Evolutionary conservation across 2,888 invertebrate species (phyloP).

Genomic region (Ormia ochracea): DNA sequence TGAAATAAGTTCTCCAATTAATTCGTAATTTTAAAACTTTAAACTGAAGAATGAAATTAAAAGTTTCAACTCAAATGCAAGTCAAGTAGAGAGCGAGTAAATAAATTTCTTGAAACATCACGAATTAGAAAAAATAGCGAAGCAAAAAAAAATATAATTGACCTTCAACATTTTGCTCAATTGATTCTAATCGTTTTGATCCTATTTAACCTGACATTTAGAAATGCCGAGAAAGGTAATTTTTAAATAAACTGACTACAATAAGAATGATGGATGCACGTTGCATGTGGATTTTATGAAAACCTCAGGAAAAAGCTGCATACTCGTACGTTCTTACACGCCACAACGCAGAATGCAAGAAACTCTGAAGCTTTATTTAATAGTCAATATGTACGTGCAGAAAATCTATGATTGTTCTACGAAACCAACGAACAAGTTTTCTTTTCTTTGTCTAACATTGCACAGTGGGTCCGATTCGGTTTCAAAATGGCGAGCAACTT

Average conservation of each 20-base stretch:
- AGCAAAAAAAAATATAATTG: conserved; percentile 26
- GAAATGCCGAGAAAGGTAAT: conserved; percentile 14
- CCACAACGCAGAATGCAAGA: neutral
- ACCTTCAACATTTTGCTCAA: conserved; percentile 45
- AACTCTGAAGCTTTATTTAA: conserved; percentile 19
- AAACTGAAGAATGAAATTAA: too few species aligned
- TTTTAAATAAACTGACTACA: neutral
- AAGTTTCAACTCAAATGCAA: too few species aligned
- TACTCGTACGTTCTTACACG: neutral
- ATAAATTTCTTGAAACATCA: neutral
- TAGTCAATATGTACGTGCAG: conserved; percentile 28
- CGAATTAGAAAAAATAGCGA: neutral
- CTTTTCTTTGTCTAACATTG: too few species aligned
- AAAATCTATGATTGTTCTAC: conserved; percentile 26
- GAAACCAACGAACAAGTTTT: neutral
- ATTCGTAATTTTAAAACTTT: too few species aligned
- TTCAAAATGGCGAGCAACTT: too few species aligned
- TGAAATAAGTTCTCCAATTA: too few species aligned
- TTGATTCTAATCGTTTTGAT: conserved; percentile 48
- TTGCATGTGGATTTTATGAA: neutral
- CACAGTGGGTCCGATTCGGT: too few species aligned
- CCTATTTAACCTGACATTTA: conserved; percentile 44
- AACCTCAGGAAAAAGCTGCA: neutral
- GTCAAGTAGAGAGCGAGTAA: neutral
- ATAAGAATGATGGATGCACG: neutral